Percentiles rank a stretch among this genome's conserved stretches.
phyloP scores from a whole-genome alignment of 2,888 invertebrate species.

The Caenorhabditis uteleia region DNA sequence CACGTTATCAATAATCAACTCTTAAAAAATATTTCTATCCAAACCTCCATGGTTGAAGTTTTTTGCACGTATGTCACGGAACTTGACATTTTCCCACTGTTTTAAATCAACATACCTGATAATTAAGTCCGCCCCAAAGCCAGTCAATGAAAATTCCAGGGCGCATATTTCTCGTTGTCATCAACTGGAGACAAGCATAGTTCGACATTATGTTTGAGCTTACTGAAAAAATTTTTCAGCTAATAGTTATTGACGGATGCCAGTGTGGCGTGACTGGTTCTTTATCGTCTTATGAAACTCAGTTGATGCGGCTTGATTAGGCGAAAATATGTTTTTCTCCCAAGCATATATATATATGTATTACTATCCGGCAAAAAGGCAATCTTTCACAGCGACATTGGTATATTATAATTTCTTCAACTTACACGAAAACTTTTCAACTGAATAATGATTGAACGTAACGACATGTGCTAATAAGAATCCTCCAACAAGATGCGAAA shows the following conservation, averaged over 20 bases:
- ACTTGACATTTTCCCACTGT: no score
- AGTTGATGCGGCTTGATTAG: no score
- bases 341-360: background rate
- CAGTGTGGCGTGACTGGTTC: no score
- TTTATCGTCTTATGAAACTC: no score
- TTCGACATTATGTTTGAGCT: constrained; percentile 61
- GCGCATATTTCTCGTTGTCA: constrained; percentile 67
- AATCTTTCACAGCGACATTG: no score
- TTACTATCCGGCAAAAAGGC: no score
- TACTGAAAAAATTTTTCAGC: constrained; percentile 44
- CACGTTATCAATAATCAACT: no score
- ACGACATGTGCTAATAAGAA: constrained; percentile 68
- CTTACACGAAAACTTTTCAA: constrained; percentile 65
- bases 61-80: no score
- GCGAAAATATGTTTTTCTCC: background rate
- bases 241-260: no score
- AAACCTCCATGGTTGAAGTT: no score
- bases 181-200: constrained; percentile 67
- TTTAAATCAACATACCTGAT: constrained; percentile 42
- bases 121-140: constrained; percentile 68
- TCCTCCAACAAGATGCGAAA: constrained; percentile 63
- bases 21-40: no score
- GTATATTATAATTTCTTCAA: no score
- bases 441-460: constrained; percentile 68
- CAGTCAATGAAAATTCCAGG: constrained; percentile 62